A percentile compares a stretch with the other conserved stretches of the same genome.
phyloP scores from a whole-genome alignment of 2,113 vertebrate genomes.

The Oostethus manadensis region DNA sequence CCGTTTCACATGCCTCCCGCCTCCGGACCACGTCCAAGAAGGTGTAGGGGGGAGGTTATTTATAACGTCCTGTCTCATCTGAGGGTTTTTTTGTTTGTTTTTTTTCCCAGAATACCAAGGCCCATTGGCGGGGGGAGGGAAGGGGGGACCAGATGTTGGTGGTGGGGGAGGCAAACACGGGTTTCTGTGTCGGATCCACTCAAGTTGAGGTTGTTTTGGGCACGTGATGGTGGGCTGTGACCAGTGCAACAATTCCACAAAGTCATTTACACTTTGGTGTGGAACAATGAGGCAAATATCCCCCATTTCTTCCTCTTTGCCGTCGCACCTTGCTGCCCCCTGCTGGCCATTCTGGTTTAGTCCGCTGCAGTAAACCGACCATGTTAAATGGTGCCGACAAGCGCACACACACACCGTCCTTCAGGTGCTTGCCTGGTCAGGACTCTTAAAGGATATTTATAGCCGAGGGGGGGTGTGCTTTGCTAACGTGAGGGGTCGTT shows the following conservation, averaged over 20 bases:
- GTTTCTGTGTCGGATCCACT: slow-evolving; percentile 20
- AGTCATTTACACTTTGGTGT: slow-evolving; percentile 14
- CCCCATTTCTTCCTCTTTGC: slow-evolving; percentile 3
- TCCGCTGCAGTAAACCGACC: too few species aligned
- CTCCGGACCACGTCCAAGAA: neutral
- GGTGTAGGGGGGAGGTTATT: slow-evolving; percentile 36
- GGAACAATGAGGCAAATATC: neutral
- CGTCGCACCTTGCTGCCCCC: slow-evolving; percentile 46
- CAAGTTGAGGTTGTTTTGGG: slow-evolving; percentile 16
- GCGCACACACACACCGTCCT: too few species aligned
- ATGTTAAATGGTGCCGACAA: too few species aligned
- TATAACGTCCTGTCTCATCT: slow-evolving; percentile 45
- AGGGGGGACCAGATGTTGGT: slow-evolving; percentile 54
- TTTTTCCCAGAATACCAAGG: slow-evolving; percentile 39
- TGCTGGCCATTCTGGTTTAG: slow-evolving; percentile 24
- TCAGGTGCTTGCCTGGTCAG: too few species aligned
- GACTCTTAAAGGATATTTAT: too few species aligned
- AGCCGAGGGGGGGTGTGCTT: too few species aligned
- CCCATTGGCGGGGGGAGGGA: slow-evolving; percentile 50
- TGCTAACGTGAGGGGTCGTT: neutral
- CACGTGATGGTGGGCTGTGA: neutral
- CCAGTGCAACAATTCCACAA: neutral
- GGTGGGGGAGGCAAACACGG: slow-evolving; percentile 15
- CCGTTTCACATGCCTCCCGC: neutral
- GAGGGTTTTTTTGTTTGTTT: slow-evolving; percentile 29